phyloP scores from a whole-genome alignment of 2,113 vertebrate genomes.

The Eidolon helvum region DNA sequence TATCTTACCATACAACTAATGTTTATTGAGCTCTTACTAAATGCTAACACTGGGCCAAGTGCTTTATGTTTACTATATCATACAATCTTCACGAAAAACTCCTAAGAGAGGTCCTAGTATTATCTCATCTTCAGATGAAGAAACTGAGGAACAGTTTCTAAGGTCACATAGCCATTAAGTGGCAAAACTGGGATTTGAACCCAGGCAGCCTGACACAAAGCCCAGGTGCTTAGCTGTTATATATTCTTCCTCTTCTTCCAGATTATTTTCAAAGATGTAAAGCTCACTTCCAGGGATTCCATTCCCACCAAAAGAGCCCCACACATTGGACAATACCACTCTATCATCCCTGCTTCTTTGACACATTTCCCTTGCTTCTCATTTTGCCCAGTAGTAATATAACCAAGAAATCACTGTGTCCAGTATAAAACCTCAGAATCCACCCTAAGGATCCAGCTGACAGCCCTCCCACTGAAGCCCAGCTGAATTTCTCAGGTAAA shows the following conservation, averaged over 20 bases:
- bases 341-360: not conserved
- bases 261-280: not conserved
- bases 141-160: not conserved
- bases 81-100: not conserved
- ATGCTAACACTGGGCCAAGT: not conserved
- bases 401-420: not conserved
- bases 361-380: not conserved
- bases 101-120: not conserved
- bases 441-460: not conserved
- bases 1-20: not conserved
- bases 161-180: not conserved
- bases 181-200: not conserved
- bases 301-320: not conserved
- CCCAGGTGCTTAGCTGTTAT: not conserved
- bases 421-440: not conserved
- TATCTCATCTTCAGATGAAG: not conserved
- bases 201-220: not conserved
- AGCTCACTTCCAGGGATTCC: not conserved
- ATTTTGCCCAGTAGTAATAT: not conserved
- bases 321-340: too few relatives aligned
- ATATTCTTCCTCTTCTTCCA: constrained; percentile 4
- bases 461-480: not conserved
- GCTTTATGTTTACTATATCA: not conserved
- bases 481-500: not conserved
- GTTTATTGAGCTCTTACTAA: not conserved